Evolutionary conservation across 1,140 invertebrate species (phyloP).

Genomic region (Neodiprion fabricii): DNA sequence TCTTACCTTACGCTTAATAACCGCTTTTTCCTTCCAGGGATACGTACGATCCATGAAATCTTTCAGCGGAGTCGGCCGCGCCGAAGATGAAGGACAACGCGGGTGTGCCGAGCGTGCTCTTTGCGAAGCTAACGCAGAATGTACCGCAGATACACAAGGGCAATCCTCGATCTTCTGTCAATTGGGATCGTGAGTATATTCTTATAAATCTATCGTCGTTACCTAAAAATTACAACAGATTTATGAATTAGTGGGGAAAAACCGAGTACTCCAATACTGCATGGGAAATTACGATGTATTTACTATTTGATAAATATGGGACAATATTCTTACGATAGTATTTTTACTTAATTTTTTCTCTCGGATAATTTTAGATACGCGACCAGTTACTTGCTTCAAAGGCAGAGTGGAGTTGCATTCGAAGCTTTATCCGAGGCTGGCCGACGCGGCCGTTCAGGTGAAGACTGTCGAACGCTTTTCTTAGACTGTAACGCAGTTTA

Average conservation of each 20-base stretch:
- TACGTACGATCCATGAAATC: constrained; percentile 80
- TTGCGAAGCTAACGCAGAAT: constrained; percentile 89
- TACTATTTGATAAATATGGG: too few relatives aligned
- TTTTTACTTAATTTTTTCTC: neutral
- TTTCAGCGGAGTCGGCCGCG: constrained; percentile 64
- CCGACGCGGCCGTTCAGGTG: constrained; percentile 80
- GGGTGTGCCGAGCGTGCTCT: constrained; percentile 64
- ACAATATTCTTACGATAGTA: too few relatives aligned
- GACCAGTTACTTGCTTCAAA: constrained; percentile 82
- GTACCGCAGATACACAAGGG: constrained; percentile 79
- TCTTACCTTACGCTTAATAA: neutral
- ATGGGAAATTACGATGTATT: constrained; percentile 3
- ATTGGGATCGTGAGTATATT: constrained; percentile 84
- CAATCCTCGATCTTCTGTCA: constrained; percentile 88
- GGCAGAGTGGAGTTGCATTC: constrained; percentile 75
- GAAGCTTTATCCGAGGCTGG: constrained; percentile 84
- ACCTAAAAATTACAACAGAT: neutral
- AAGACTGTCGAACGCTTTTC: constrained; percentile 83
- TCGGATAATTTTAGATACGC: constrained; percentile 72
- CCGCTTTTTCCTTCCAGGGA: constrained; percentile 60
- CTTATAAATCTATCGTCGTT: constrained; percentile 8
- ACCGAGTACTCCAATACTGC: neutral
- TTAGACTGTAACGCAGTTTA: constrained; percentile 88
- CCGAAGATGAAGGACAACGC: constrained; percentile 76
- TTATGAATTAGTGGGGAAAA: too few relatives aligned